Base-by-base conservation (phyloP, 2,113 vertebrate species). In the Cathartes aura region DNA sequence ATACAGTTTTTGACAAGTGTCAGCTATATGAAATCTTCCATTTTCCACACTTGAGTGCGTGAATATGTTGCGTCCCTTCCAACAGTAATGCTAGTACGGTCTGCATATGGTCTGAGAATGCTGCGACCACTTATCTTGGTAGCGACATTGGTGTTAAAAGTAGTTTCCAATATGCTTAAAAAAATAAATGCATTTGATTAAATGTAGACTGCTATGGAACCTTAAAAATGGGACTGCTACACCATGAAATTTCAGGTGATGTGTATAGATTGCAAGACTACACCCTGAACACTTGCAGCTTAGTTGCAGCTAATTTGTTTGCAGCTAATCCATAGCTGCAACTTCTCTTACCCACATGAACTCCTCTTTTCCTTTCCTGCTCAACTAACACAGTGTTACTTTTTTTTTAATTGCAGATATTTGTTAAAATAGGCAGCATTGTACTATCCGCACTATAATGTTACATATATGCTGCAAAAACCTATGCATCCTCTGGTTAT, bases 81-180 rank as follows among this genome's bases (percentile, higher is more conserved):
- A 40, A 56, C 30, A 23, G 20, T 8, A 22, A 60, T 6, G 32
- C 53, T n/a, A 23, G 8, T 8, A 42, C 1, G 1, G 20, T 12
- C 16, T 71, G 20, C 22, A 4, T 12, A 18, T 10, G 47, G n/a
- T 7, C 99, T 98, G 96, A 99, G 99, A 95, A 99, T 98, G 62
- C 98, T 98, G 50, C 98, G 98, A 12, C 98, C 82, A 11, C 97
- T 99, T 86, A 98, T 97, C 97, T 99, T 98, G 1, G 99, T 98
- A 81, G 99, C 99, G 91, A 99, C 98, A 8, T 88, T 98, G 94
- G 98, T 97, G 67, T 99, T 99, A 71, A 99, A 99, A 1, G 98
- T 99, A 29, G 99, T 99, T 95, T 99, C 99, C 97, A 99, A 97
- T 15, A 98, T 98, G 98, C 99, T 99, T n/a, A 55, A 92, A 93